A percentile compares a stretch with the other conserved stretches of the same genome.
Evolutionary conservation across 2,888 invertebrate genomes (phyloP).

Genomic region (Aleiodes leptofemur): DNA sequence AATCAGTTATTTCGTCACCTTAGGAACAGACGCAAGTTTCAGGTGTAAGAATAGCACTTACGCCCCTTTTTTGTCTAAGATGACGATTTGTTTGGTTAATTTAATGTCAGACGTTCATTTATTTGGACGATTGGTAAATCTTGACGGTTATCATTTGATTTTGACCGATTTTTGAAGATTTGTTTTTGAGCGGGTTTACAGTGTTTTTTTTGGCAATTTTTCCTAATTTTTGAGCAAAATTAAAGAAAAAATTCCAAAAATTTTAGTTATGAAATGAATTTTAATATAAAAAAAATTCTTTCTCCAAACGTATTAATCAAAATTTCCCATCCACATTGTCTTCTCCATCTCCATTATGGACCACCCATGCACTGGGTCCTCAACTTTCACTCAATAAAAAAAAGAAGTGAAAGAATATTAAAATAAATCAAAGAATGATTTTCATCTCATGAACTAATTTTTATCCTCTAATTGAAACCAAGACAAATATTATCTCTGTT

Average conservation of each 20-base stretch:
- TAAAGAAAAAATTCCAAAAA: background rate
- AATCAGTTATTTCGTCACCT: too few species aligned
- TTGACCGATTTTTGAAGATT: background rate
- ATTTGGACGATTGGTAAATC: too few species aligned
- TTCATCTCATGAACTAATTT: background rate
- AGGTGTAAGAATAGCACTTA: too few species aligned
- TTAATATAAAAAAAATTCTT: too few species aligned
- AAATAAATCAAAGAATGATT: background rate
- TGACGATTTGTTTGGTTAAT: too few species aligned
- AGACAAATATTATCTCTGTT: constrained; percentile 26
- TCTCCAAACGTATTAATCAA: background rate
- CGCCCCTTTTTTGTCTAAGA: too few species aligned
- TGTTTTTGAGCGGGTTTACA: background rate
- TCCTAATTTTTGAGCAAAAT: too few species aligned
- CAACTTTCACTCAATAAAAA: background rate
- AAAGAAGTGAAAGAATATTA: background rate
- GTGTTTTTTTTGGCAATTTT: too few species aligned
- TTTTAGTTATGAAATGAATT: background rate
- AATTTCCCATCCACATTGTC: background rate
- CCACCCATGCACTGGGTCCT: background rate
- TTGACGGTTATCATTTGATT: too few species aligned
- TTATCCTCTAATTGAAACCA: background rate
- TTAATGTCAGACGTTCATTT: too few species aligned
- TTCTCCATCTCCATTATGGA: constrained; percentile 1
- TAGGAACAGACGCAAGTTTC: too few species aligned